Evolutionary conservation across 2,113 vertebrate species (phyloP).

Genomic region (Thomomys bottae): DNA sequence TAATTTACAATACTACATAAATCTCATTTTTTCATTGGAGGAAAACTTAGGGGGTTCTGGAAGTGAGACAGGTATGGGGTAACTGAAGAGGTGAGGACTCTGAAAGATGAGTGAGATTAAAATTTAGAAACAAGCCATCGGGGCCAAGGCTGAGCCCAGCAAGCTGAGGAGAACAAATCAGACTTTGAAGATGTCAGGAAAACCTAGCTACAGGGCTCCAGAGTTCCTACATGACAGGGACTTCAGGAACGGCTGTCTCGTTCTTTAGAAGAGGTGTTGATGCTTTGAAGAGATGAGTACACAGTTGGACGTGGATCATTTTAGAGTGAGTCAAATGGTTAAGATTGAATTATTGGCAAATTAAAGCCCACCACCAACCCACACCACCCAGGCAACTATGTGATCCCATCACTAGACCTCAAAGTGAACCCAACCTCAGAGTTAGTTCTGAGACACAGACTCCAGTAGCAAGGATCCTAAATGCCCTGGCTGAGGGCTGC

Average conservation of each 20-base stretch:
- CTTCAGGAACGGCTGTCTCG: background rate
- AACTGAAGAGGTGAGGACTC: background rate
- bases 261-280: background rate
- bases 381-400: background rate
- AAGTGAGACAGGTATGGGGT: background rate
- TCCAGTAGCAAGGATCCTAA: too few species aligned
- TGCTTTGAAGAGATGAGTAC: background rate
- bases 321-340: background rate
- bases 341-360: background rate
- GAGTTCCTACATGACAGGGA: background rate
- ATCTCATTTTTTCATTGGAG: background rate
- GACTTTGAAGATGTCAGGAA: background rate
- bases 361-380: background rate
- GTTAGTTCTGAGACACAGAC: background rate
- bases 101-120: slow-evolving; percentile 17
- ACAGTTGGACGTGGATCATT: background rate
- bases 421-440: background rate
- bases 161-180: background rate
- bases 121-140: background rate
- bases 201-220: background rate
- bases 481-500: too few species aligned
- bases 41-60: background rate
- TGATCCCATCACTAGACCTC: background rate
- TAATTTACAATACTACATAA: background rate
- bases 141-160: background rate